phyloP scores from a whole-genome alignment of 23 tunicate genomes.

The Phallusia fumigata region DNA sequence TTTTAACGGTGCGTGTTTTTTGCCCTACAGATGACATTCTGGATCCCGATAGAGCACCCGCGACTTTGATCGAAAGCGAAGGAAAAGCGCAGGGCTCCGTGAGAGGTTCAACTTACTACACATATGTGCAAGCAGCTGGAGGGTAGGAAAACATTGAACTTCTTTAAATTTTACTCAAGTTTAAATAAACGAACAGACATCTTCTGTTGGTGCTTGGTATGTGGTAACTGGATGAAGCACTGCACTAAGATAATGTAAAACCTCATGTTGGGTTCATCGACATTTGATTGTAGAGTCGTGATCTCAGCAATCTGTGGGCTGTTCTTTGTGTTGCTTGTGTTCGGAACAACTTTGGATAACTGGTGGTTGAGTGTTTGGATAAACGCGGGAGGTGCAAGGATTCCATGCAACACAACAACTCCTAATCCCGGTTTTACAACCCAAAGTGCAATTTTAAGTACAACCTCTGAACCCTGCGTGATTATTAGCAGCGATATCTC shows the following conservation, averaged over 20 bases:
- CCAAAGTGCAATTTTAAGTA: too few relatives aligned
- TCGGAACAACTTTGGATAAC: conserved; percentile 51
- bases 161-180: too few relatives aligned
- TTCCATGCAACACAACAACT: background rate
- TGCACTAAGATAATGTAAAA: too few relatives aligned
- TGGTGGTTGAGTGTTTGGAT: conserved; percentile 83
- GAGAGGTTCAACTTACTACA: conserved; percentile 29
- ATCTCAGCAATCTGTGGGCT: conserved; percentile 17
- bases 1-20: background rate
- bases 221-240: too few relatives aligned
- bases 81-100: conserved; percentile 31
- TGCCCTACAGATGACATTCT: conserved; percentile 1
- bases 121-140: conserved; percentile 71
- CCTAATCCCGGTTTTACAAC: background rate
- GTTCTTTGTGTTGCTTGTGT: conserved; percentile 38
- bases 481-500: conserved; percentile 18
- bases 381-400: conserved; percentile 49
- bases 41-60: conserved; percentile 2
- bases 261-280: too few relatives aligned
- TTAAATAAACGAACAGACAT: too few relatives aligned
- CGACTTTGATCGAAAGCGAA: conserved; percentile 39
- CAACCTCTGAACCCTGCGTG: background rate
- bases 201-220: too few relatives aligned
- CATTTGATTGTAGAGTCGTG: conserved; percentile 17
- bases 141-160: conserved; percentile 51